Base-by-base conservation (phyloP, 2,888 invertebrate genomes). In the Anticlea derivata region DNA sequence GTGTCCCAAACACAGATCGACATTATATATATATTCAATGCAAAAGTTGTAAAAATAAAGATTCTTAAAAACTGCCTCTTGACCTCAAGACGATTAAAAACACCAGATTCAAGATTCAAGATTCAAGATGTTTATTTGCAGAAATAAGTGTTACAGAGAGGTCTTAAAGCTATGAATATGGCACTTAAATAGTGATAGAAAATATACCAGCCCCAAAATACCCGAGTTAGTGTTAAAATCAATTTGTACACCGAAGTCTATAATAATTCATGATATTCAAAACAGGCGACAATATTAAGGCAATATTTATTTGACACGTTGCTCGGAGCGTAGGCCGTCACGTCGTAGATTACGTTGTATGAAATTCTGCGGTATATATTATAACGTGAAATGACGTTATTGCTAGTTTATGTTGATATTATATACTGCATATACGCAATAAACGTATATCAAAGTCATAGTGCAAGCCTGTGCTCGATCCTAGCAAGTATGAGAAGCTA, bases 291-390 rank as follows among this genome's bases (percentile, higher is more conserved):
- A 52, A 54, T 56, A 54, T 60, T 54, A 59, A 49, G 48, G 65
- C 55, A 61, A 73, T 76, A 80, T 75, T 77, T 75, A 78, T 78
- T 74, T 72, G 75, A 75, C 71, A 58, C 69, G 68, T 66, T 66
- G 64, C 65, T 59, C 66, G 62, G 62, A 65, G 66, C 68, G 68
- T 60, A 41, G 44, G 63, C 68, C 68, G 68, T 66, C 70, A 68
- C 64, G 63, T 65, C 65, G 65, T 67, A 69, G 68, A 73, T 76
- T 73, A 64, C 69, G 70, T 71, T 68, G 75, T 78, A 80, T 75
- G 76, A 76, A 75, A 76, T 73, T 70, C 68, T 75, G 75, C 58
- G 73, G 73, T 73, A 66, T 74, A 74, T 74, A 79, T 75, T 77
- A 72, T 74, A 66, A 70, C 67, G 61, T 66, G 67, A 70, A 65